phyloP scores from a whole-genome alignment of 2,888 invertebrate genomes.

The Andrena praecox region DNA sequence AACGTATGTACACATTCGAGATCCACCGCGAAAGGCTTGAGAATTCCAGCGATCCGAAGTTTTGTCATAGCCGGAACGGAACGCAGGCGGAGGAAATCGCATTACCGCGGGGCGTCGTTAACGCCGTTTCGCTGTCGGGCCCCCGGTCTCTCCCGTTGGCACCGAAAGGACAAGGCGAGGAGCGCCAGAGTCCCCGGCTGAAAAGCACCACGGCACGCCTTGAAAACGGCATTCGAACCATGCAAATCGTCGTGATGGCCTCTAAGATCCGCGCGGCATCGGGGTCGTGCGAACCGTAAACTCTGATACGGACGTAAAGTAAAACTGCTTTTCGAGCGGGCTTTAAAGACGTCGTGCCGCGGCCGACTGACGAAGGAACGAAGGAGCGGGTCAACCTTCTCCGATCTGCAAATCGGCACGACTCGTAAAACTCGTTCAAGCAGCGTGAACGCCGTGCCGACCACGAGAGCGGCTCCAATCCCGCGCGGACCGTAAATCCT shows the following conservation, averaged over 20 bases:
- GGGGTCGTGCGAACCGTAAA: conserved; percentile 78
- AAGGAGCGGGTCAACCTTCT: conserved; percentile 66
- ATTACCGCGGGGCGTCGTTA: conserved; percentile 42
- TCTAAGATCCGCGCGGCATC: conserved; percentile 68
- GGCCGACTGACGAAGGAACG: conserved; percentile 59
- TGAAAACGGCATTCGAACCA: conserved; percentile 70
- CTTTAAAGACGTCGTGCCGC: conserved; percentile 66
- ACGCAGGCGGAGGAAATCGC: conserved; percentile 44
- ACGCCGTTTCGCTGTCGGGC: conserved; percentile 46
- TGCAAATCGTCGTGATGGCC: conserved; percentile 74
- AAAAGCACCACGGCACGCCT: conserved; percentile 68
- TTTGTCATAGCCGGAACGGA: conserved; percentile 2
- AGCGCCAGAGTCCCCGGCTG: conserved; percentile 22
- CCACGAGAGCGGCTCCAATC: conserved; percentile 49
- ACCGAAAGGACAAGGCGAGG: conserved; percentile 55
- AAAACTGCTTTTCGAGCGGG: conserved; percentile 64
- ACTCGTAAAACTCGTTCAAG: conserved; percentile 72
- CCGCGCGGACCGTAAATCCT: conserved; percentile 52
- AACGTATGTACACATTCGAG: no score
- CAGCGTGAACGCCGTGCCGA: conserved; percentile 54
- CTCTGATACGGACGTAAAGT: conserved; percentile 68
- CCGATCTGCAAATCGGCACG: conserved; percentile 73
- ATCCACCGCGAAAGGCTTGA: neutral
- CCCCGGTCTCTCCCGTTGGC: conserved; percentile 35
- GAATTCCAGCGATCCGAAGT: neutral